These are phyloP conservation scores for Calliphora vicina DNA, from an alignment of 1,140 invertebrate genomes.

Conservation along the genomic window DNA sequence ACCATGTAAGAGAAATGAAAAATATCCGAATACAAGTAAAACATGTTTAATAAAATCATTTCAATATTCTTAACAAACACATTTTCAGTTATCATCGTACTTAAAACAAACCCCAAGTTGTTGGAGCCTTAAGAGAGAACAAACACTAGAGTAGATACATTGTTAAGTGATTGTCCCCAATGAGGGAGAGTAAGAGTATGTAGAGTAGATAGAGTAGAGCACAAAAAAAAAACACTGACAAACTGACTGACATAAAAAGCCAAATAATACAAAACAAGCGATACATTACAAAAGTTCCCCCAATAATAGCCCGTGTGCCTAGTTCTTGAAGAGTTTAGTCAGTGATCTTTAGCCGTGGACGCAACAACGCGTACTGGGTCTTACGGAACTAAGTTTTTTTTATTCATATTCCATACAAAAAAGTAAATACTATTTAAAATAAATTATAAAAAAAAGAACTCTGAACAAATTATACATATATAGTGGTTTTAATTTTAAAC, in stretches of 20 bases:
- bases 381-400: constrained; percentile 2
- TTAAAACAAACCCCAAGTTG: no score
- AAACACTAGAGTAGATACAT: not conserved
- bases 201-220: not conserved
- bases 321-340: constrained; percentile 38
- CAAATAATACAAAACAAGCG: not conserved
- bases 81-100: no score
- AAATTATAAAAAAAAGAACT: constrained; percentile 14
- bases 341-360: constrained; percentile 41
- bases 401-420: constrained; percentile 11
- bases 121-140: not conserved
- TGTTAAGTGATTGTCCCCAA: not conserved
- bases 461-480: constrained; percentile 4
- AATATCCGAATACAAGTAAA: no score
- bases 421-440: constrained; percentile 12
- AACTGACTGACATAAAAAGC: not conserved
- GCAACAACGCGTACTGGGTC: constrained; percentile 29
- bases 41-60: no score
- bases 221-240: not conserved
- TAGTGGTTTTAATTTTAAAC: constrained; percentile 3
- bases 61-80: no score
- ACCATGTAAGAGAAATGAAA: no score
- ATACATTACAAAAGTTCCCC: constrained; percentile 1
- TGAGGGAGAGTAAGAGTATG: not conserved
- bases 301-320: constrained; percentile 23